A percentile compares a stretch with the other conserved stretches of the same genome.
phyloP scores from a whole-genome alignment of 2,113 vertebrate species.

The Engystomops pustulosus region DNA sequence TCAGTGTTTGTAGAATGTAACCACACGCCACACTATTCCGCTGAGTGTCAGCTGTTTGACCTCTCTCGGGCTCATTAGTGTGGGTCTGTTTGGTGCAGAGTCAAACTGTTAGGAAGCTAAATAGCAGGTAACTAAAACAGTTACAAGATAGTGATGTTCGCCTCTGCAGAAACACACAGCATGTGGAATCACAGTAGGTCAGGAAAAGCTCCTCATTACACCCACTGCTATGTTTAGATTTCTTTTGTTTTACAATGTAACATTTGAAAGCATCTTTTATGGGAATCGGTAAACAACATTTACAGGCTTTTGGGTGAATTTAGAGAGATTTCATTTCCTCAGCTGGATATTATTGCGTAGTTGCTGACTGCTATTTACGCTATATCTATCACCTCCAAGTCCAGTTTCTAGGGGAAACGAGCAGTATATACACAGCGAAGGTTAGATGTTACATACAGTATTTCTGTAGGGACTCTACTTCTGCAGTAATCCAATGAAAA shows the following conservation, averaged over 20 bases:
- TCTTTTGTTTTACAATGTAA: constrained; percentile 25
- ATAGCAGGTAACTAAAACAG: constrained; percentile 34
- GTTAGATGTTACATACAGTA: not conserved
- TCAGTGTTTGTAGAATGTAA: not conserved
- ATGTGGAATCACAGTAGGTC: constrained; percentile 8
- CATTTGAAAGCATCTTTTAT: constrained; percentile 4
- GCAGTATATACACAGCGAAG: not conserved
- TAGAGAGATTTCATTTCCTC: constrained; percentile 6
- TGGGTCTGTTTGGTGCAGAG: not conserved
- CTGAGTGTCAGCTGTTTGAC: constrained; percentile 27
- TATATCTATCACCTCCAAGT: not conserved
- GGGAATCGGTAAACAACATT: constrained; percentile 26
- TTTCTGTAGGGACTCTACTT: not conserved
- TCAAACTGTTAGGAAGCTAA: constrained; percentile 30
- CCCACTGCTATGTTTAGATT: constrained; percentile 24
- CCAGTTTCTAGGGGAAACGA: not conserved
- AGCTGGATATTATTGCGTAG: constrained; percentile 7
- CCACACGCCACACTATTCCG: not conserved
- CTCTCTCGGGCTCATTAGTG: constrained; percentile 23
- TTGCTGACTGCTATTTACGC: not conserved
- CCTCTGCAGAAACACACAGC: constrained; percentile 30
- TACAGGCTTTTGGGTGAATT: constrained; percentile 26
- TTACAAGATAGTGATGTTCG: constrained; percentile 17
- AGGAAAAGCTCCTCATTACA: constrained; percentile 29
- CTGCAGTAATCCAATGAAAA: no score